These are phyloP conservation scores for Marmota flaviventris DNA, from an alignment of 2,113 vertebrate genomes.

Conservation along the genomic window DNA sequence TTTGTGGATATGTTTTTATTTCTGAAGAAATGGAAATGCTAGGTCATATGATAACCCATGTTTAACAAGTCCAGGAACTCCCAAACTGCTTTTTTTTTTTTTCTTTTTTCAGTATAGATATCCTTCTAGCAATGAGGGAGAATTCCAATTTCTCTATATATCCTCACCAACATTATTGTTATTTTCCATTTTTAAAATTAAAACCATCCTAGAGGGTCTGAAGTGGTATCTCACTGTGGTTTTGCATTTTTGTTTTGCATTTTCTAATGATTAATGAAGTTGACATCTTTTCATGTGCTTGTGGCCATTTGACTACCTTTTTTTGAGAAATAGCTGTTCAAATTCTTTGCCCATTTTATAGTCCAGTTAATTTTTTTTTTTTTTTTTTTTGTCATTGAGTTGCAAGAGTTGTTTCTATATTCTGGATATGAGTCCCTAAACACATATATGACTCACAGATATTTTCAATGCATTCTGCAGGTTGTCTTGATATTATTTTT, in stretches of 20 bases:
- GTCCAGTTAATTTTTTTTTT: background rate
- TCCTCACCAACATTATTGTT: background rate
- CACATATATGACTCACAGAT: background rate
- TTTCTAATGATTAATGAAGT: background rate
- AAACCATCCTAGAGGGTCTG: background rate
- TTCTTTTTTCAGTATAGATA: background rate
- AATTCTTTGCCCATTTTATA: slow-evolving; percentile 11
- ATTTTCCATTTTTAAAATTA: background rate
- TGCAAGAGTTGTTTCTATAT: background rate
- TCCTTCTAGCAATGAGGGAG: background rate
- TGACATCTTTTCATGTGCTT: slow-evolving; percentile 28
- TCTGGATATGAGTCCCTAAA: background rate
- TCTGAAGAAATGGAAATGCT: background rate
- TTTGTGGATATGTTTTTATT: background rate
- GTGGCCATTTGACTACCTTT: background rate
- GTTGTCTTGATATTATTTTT: slow-evolving; percentile 11
- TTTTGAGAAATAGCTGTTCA: slow-evolving; percentile 41
- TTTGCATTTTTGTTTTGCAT: background rate
- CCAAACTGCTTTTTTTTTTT: background rate
- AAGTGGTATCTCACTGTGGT: background rate
- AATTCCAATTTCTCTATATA: background rate
- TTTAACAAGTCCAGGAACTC: background rate
- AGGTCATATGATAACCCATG: background rate
- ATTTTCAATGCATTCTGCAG: background rate
- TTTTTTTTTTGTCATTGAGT: slow-evolving; percentile 33